Percentiles rank a stretch among this genome's conserved stretches.
Evolutionary conservation across 2,113 vertebrate genomes (phyloP).

Genomic region (Phrynosoma blainvillii): DNA sequence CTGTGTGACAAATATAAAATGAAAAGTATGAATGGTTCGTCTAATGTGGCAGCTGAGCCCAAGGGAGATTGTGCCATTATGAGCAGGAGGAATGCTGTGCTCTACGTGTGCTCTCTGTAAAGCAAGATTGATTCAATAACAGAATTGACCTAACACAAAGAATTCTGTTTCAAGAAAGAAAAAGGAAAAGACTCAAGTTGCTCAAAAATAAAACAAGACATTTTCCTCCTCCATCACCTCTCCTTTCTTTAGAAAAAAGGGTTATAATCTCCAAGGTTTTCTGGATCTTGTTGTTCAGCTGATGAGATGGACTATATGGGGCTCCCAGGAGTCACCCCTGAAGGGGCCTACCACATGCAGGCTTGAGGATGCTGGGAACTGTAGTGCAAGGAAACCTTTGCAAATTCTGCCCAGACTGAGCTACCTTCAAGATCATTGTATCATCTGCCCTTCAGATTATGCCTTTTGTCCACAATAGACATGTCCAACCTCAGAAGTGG

Average conservation of each 20-base stretch:
- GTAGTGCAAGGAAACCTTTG: too few species aligned
- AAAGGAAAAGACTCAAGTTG: neutral
- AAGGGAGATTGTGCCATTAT: conserved; percentile 1
- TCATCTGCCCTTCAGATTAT: neutral
- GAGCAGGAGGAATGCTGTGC: neutral
- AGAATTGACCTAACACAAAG: neutral
- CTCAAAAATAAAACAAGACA: neutral
- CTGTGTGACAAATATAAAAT: conserved; percentile 1
- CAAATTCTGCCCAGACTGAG: neutral
- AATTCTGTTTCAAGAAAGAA: neutral
- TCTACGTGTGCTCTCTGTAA: neutral
- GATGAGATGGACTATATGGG: too few species aligned
- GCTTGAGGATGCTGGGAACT: too few species aligned
- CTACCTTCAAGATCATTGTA: neutral
- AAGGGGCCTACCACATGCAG: too few species aligned
- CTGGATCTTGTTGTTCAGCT: neutral
- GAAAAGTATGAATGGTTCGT: neutral
- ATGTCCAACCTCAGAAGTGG: neutral
- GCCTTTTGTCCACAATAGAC: too few species aligned
- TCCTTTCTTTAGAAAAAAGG: neutral
- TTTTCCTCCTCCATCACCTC: neutral
- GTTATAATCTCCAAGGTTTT: neutral
- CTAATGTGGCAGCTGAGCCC: conserved; percentile 1
- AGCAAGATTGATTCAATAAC: conserved; percentile 9
- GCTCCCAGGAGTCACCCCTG: too few species aligned